These are phyloP conservation scores for Cantharis rufa DNA, from an alignment of 2,888 invertebrate species.

Conservation along the genomic window DNA sequence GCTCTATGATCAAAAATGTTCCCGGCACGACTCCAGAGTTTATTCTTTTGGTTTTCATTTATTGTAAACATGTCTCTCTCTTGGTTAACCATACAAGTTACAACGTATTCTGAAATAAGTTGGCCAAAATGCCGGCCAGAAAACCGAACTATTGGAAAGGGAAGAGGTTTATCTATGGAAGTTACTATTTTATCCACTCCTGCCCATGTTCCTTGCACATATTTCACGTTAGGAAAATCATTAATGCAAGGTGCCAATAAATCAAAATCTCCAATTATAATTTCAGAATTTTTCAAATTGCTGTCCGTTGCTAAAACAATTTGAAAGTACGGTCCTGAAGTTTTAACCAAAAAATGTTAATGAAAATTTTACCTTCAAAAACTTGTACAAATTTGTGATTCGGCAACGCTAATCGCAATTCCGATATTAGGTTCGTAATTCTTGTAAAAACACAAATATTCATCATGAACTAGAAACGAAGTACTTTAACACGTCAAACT, in stretches of 20 bases:
- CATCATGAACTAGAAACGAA: background rate
- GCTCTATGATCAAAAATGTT: constrained; percentile 50
- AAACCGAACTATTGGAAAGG: constrained; percentile 50
- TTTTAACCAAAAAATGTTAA: background rate
- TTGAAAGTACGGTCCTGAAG: background rate
- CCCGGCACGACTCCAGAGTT: constrained; percentile 48
- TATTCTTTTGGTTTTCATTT: constrained; percentile 49
- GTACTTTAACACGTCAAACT: background rate
- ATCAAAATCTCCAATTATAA: constrained; percentile 54
- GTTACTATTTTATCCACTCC: constrained; percentile 51
- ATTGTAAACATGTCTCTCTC: constrained; percentile 55
- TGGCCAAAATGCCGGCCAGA: constrained; percentile 55
- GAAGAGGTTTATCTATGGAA: constrained; percentile 41
- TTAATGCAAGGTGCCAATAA: constrained; percentile 51
- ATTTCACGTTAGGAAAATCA: constrained; percentile 52
- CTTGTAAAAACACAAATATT: constrained; percentile 16
- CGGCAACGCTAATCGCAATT: constrained; percentile 43
- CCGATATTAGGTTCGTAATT: constrained; percentile 44
- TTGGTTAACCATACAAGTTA: constrained; percentile 56
- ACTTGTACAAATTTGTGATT: constrained; percentile 43
- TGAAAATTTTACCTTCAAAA: constrained; percentile 39
- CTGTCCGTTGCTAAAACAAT: constrained; percentile 7
- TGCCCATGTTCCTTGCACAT: constrained; percentile 59
- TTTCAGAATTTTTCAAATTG: constrained; percentile 48
- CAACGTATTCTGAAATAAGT: constrained; percentile 59